Percentiles rank a stretch among this genome's conserved stretches.
Conservation (phyloP, 2,888 invertebrate species). For the Hypselothyrea guttata region DNA sequence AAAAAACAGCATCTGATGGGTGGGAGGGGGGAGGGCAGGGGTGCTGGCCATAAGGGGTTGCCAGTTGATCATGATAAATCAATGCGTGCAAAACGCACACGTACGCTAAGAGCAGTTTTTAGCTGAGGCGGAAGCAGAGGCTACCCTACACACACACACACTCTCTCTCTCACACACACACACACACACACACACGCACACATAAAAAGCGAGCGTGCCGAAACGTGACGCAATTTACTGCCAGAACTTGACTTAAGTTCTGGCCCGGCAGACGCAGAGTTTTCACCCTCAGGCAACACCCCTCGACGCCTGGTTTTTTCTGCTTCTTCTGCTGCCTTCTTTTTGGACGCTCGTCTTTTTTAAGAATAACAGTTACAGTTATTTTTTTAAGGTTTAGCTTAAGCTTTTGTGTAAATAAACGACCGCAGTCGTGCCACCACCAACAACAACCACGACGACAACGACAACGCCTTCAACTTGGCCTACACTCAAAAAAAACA, state of each 20-base stretch:
- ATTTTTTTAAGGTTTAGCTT: constrained; percentile 79
- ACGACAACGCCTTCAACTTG: constrained; percentile 30
- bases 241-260: constrained; percentile 72
- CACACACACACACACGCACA: constrained; percentile 7
- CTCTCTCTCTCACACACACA: constrained; percentile 10
- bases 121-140: constrained; percentile 13
- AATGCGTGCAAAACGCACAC: constrained; percentile 79
- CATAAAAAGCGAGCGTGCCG: constrained; percentile 54
- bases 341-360: constrained; percentile 57
- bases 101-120: constrained; percentile 54
- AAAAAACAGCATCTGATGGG: constrained; percentile 21
- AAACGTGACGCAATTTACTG: constrained; percentile 80
- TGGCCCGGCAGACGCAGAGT: constrained; percentile 19
- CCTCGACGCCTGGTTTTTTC: constrained; percentile 29
- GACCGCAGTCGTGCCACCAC: constrained; percentile 66
- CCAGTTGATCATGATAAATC: constrained; percentile 80
- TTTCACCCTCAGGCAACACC: constrained; percentile 63
- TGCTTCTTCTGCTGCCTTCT: constrained; percentile 4
- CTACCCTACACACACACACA: constrained; percentile 15
- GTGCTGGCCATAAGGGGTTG: constrained; percentile 52
- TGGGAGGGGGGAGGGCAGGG: neutral
- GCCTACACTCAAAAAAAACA: constrained; percentile 13
- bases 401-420: constrained; percentile 80
- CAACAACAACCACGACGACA: constrained; percentile 15
- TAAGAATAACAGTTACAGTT: constrained; percentile 77